A percentile compares a stretch with the other conserved stretches of the same genome.
phyloP scores from a whole-genome alignment of 1,140 invertebrate genomes.

The Stratiolaelaps scimitus region DNA sequence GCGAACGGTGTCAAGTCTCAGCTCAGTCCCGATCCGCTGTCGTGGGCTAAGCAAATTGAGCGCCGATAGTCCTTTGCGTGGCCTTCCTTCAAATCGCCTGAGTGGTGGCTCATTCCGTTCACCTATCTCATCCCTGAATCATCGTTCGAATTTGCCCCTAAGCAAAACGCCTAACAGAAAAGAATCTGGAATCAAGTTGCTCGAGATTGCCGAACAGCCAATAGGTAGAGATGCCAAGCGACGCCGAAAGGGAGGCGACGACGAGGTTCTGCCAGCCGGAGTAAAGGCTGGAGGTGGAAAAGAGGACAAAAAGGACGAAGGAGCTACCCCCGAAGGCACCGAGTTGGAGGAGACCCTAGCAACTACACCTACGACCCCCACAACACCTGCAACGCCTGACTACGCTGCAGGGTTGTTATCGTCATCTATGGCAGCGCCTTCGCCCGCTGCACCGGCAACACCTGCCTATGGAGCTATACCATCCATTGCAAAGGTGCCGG shows the following conservation, averaged over 20 bases:
- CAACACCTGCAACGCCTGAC: constrained; percentile 50
- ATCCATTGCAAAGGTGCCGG: constrained; percentile 35
- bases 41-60: constrained; percentile 85
- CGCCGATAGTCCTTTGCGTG: constrained; percentile 32
- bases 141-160: constrained; percentile 41
- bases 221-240: constrained; percentile 52
- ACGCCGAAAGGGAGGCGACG: constrained; percentile 45
- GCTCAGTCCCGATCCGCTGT: constrained; percentile 64
- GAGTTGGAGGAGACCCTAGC: constrained; percentile 30
- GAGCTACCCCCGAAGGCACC: constrained; percentile 27
- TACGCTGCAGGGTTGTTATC: constrained; percentile 59
- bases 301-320: constrained; percentile 41
- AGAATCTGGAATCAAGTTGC: constrained; percentile 63
- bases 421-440: constrained; percentile 36
- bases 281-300: constrained; percentile 47
- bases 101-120: constrained; percentile 29
- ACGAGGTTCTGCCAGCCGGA: constrained; percentile 23
- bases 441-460: constrained; percentile 34
- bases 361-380: constrained; percentile 33
- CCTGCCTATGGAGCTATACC: constrained; percentile 37
- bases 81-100: constrained; percentile 33
- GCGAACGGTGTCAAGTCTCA: constrained; percentile 66
- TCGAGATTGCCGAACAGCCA: constrained; percentile 86
- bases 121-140: constrained; percentile 15
- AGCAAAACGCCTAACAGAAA: constrained; percentile 50